Percentiles rank a stretch among this genome's conserved stretches.
Conservation (phyloP, 2,888 invertebrate species). For the Argyra leucocephala region DNA sequence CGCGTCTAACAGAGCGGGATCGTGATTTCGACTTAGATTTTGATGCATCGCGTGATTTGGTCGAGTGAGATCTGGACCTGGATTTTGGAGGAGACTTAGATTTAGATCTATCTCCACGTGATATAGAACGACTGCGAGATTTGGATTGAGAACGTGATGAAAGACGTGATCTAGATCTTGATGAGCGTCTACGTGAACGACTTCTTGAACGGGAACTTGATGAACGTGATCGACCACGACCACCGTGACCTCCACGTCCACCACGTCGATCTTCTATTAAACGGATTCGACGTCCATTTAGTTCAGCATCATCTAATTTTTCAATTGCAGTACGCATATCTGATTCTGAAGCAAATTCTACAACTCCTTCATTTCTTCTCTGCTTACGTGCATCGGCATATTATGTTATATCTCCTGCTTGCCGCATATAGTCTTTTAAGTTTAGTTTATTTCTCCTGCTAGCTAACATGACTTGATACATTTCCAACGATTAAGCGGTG, state of each 20-base stretch:
- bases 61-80: slow-evolving; percentile 58
- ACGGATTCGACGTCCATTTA: slow-evolving; percentile 81
- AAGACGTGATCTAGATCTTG: slow-evolving; percentile 36
- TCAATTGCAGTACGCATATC: slow-evolving; percentile 90
- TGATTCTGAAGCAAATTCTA: slow-evolving; percentile 82
- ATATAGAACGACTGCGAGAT: slow-evolving; percentile 37
- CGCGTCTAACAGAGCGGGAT: slow-evolving; percentile 19
- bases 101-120: slow-evolving; percentile 33
- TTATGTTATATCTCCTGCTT: slow-evolving; percentile 95
- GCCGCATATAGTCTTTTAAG: slow-evolving; percentile 95
- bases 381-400: slow-evolving; percentile 90
- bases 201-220: slow-evolving; percentile 59
- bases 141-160: slow-evolving; percentile 36
- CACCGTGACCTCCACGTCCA: slow-evolving; percentile 44
- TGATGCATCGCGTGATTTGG: slow-evolving; percentile 47
- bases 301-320: slow-evolving; percentile 83
- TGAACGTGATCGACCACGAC: slow-evolving; percentile 51
- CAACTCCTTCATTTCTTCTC: slow-evolving; percentile 81
- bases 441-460: slow-evolving; percentile 50
- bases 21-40: slow-evolving; percentile 18
- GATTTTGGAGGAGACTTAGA: slow-evolving; percentile 63
- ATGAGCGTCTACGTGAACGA: slow-evolving; percentile 51
- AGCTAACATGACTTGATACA: too few species aligned
- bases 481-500: too few species aligned
- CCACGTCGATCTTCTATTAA: slow-evolving; percentile 70